Evolutionary conservation across 2,888 invertebrate species (phyloP).

Genomic region (Octodonta nipae): DNA sequence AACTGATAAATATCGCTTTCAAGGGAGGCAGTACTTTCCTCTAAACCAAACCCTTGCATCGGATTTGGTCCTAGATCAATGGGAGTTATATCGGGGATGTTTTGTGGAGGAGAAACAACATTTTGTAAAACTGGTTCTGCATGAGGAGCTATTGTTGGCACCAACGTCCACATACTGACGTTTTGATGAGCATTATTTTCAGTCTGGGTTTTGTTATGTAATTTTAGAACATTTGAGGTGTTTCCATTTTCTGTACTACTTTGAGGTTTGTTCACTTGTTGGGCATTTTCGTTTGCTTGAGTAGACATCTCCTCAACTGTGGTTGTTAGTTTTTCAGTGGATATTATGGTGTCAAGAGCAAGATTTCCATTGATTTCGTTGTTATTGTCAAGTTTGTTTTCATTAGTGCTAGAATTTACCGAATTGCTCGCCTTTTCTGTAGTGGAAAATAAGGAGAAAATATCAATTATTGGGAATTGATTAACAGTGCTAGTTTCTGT

Average conservation of each 20-base stretch:
- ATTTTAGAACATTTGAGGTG: neutral
- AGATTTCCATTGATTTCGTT: too few relatives aligned
- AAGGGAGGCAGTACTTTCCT: constrained; percentile 58
- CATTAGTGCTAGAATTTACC: too few relatives aligned
- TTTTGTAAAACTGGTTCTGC: constrained; percentile 10
- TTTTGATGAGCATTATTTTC: neutral
- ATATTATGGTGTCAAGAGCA: neutral
- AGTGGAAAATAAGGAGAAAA: too few relatives aligned
- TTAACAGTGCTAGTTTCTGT: neutral
- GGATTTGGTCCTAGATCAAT: constrained; percentile 44
- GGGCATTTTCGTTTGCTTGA: neutral
- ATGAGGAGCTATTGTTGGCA: constrained; percentile 44
- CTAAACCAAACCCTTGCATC: constrained; percentile 53
- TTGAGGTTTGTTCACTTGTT: neutral
- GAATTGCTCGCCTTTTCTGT: neutral
- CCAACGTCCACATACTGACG: constrained; percentile 41
- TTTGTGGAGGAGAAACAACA: constrained; percentile 14
- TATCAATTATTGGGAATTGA: too few relatives aligned
- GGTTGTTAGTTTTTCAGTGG: neutral
- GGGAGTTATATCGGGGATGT: constrained; percentile 28
- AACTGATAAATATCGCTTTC: constrained; percentile 67
- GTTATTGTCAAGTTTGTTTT: too few relatives aligned
- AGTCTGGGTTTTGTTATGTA: neutral
- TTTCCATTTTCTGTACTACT: neutral
- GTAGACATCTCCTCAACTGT: neutral